Base-by-base conservation (phyloP, 1,140 invertebrate species). In the Drosophila chauvacae region DNA sequence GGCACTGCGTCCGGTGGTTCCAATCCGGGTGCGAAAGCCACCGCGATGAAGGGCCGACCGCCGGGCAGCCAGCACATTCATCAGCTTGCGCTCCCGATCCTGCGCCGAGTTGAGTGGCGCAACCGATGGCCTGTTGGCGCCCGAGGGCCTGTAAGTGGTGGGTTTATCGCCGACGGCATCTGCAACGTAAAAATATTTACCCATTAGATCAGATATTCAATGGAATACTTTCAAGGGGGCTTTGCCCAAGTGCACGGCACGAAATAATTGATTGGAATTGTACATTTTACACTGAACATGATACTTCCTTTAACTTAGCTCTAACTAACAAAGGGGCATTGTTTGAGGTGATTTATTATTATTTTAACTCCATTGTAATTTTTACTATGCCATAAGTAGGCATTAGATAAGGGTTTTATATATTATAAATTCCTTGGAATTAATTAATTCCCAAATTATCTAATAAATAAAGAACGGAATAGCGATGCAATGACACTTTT, bases 41-140 rank as follows among this genome's bases (percentile, higher is more conserved):
- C 91, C 79, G 77, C 90, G 61, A 86, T 94, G 58, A 80, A 93
- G 20, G 81, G 93, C 77, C 86, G 93, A 81, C 20, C 94, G 90
- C 14, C 94, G 83, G 2, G 94, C 94, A 0, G 94, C 94, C 55
- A 94, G 88, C 28, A 94, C 84, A 33, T 94, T 93, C 85, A 94
- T 91, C 56, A 94, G 86, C 69, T 94, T 94, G 30, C 93, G 93
- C 48, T 94, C 93, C 23, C 94, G 82, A 51, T 92, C 81, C 59
- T 90, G 88, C 3, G 88, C 85, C 6, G 85, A 73, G 51, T 64
- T 91, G 9, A 57, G 73, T 7, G 91, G 77, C 16, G 88, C 74
- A 20, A 79, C 59, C 35, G 91, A 87, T 6, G 87, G 75, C 6
- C 85, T 56, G 14, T 65, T 86, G 51, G 65, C 55, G 26, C 72